Conservation (phyloP, 2,113 vertebrate species). For the Eleginops maclovinus region DNA sequence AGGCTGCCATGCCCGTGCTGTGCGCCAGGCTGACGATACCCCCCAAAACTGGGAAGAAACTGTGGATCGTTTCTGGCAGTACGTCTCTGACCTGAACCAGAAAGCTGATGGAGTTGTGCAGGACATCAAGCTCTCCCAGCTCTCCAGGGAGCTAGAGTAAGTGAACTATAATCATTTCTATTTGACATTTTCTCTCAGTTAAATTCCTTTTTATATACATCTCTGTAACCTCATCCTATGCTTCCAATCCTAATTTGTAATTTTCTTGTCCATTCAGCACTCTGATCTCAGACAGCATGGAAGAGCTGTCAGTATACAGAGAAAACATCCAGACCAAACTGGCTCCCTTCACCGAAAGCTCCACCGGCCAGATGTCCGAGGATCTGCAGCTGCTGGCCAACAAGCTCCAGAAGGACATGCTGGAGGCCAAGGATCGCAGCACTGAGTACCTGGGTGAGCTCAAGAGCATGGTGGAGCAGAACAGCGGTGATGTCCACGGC, state of each 20-base stretch:
- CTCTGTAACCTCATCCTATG: too few species aligned
- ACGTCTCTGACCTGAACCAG: slow-evolving; percentile 73
- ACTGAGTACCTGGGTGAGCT: slow-evolving; percentile 82
- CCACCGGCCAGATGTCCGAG: slow-evolving; percentile 68
- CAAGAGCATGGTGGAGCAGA: slow-evolving; percentile 82
- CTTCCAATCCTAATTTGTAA: not conserved
- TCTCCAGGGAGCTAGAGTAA: slow-evolving; percentile 86
- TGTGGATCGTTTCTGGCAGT: slow-evolving; percentile 82
- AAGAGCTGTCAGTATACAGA: slow-evolving; percentile 79
- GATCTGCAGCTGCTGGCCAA: slow-evolving; percentile 80
- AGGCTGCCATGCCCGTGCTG: slow-evolving; percentile 83
- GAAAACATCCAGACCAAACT: slow-evolving; percentile 76
- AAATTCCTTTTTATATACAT: too few species aligned
- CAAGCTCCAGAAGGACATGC: slow-evolving; percentile 85
- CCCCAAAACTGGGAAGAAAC: slow-evolving; percentile 77
- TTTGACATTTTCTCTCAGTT: too few species aligned
- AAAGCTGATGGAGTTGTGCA: slow-evolving; percentile 74
- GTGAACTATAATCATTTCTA: slow-evolving; percentile 36
- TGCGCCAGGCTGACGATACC: slow-evolving; percentile 66
- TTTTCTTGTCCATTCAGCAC: slow-evolving; percentile 70
- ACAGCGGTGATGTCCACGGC: slow-evolving; percentile 73
- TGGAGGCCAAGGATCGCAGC: slow-evolving; percentile 80
- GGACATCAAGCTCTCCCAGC: slow-evolving; percentile 79
- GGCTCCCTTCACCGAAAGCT: slow-evolving; percentile 69
- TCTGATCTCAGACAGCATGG: slow-evolving; percentile 85